A percentile compares a stretch with the other conserved stretches of the same genome.
phyloP scores from a whole-genome alignment of 2,888 invertebrate species.

The Diarsia rubi region DNA sequence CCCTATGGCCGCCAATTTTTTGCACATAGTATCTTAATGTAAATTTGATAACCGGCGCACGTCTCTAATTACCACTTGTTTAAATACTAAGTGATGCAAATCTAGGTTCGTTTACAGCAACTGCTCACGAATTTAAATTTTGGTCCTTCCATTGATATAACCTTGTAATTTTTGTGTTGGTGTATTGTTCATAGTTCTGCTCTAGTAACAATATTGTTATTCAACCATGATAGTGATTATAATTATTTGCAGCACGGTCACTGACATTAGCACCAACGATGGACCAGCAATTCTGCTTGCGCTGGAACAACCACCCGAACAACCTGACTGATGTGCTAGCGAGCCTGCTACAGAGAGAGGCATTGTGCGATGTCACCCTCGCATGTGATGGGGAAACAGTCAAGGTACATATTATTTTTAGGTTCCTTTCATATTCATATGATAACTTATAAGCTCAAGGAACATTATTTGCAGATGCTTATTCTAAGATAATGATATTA shows the following conservation, averaged over 20 bases:
- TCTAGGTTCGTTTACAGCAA: constrained; percentile 78
- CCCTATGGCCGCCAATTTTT: constrained; percentile 90
- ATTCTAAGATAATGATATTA: background rate
- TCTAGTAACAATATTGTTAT: constrained; percentile 29
- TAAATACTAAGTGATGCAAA: constrained; percentile 81
- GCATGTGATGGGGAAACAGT: constrained; percentile 97
- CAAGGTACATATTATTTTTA: constrained; percentile 88
- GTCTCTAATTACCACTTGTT: constrained; percentile 86
- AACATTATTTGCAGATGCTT: background rate
- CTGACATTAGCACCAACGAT: constrained; percentile 91
- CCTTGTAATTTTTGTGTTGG: constrained; percentile 67
- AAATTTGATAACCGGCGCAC: constrained; percentile 86
- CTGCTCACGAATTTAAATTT: constrained; percentile 71
- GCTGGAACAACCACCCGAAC: constrained; percentile 98
- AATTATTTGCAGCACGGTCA: constrained; percentile 88
- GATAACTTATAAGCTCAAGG: background rate
- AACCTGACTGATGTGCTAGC: constrained; percentile 97
- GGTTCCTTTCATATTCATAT: background rate
- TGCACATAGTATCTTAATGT: constrained; percentile 87
- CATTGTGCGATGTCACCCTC: constrained; percentile 97
- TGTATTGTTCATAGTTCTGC: constrained; percentile 42
- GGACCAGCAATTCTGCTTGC: constrained; percentile 97
- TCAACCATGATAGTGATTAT: constrained; percentile 45
- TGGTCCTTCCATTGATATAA: constrained; percentile 69
- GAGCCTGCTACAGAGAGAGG: constrained; percentile 96